Evolutionary conservation across 2,888 invertebrate species (phyloP).

Genomic region (Apodemia zela): DNA sequence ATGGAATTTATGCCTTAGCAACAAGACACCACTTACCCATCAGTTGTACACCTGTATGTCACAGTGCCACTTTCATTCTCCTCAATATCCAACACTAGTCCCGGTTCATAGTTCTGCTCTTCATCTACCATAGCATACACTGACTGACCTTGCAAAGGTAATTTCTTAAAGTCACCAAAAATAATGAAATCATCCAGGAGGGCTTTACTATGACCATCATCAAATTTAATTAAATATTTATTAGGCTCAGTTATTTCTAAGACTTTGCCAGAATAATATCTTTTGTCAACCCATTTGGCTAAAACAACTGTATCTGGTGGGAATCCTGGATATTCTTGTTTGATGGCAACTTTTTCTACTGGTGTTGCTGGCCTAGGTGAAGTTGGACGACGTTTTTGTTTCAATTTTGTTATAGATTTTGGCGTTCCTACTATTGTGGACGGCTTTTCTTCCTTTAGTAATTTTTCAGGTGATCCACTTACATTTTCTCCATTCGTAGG

Average conservation of each 20-base stretch:
- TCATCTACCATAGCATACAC: slow-evolving; percentile 78
- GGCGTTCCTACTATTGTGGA: slow-evolving; percentile 59
- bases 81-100: slow-evolving; percentile 68
- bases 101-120: slow-evolving; percentile 77
- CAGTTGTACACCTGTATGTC: slow-evolving; percentile 70
- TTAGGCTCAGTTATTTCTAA: slow-evolving; percentile 76
- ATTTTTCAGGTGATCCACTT: slow-evolving; percentile 52
- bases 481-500: slow-evolving; percentile 60
- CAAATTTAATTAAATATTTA: slow-evolving; percentile 83
- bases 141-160: slow-evolving; percentile 75
- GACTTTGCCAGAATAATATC: slow-evolving; percentile 83
- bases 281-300: slow-evolving; percentile 85
- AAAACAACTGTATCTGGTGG: slow-evolving; percentile 75
- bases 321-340: slow-evolving; percentile 60
- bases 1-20: too few relatives aligned
- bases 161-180: slow-evolving; percentile 71
- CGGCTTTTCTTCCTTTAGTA: slow-evolving; percentile 63
- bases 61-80: slow-evolving; percentile 67
- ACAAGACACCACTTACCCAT: slow-evolving; percentile 53
- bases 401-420: slow-evolving; percentile 65
- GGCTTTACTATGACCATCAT: slow-evolving; percentile 81
- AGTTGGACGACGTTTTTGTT: slow-evolving; percentile 62
- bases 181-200: slow-evolving; percentile 82
- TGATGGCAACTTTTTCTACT: slow-evolving; percentile 55
- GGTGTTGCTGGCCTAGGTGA: slow-evolving; percentile 70